Base-by-base conservation (phyloP, 2,113 vertebrate species). In the Apteryx owenii region DNA sequence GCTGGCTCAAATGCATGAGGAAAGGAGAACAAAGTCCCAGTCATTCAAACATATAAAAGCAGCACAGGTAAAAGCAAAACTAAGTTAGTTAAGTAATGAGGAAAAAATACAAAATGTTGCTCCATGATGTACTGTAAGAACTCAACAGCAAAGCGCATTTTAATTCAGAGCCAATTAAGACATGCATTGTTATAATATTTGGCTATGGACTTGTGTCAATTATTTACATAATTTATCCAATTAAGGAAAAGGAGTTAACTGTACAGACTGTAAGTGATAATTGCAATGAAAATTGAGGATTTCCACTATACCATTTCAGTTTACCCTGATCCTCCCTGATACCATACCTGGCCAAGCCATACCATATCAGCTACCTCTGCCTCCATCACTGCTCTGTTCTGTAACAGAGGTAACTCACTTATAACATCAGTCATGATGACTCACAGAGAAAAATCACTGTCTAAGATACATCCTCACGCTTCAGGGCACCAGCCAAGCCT, bases 161-260 rank as follows among this genome's bases (percentile, higher is more conserved):
- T 94, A 88, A 86, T 88, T 96, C 88, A 86, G 50, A 93, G 90
- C 60, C 91, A 95, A 96, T 95, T 77, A 81, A 77, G 75, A 56
- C 58, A 56, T 29, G 66, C 23, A 18, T 77, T 91, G 85, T 22
- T 85, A 28, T 23, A 94, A 85, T 80, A 85, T 94, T 91, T 95
- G 88, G 71, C 85, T 62, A 81, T n/a, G 19, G 68, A 81, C 64
- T 70, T 88, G 62, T 14, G 19, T 29, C 93, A 96, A 81, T 71
- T 2, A 77, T 93, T 90, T 73, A 80, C 26, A 77, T 81, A 73
- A 94, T 86, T 90, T 64, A 83, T 83, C 33, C 82, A 73, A 20
- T 42, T 93, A 81, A 94, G 88, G 66, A 33, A 65, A 93, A 82
- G 28, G 36, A 82, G 70, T 73, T 85, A 80, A 88, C 36, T 58